Base-by-base conservation (phyloP, 2,888 invertebrate species). In the Argyra leucocephala region DNA sequence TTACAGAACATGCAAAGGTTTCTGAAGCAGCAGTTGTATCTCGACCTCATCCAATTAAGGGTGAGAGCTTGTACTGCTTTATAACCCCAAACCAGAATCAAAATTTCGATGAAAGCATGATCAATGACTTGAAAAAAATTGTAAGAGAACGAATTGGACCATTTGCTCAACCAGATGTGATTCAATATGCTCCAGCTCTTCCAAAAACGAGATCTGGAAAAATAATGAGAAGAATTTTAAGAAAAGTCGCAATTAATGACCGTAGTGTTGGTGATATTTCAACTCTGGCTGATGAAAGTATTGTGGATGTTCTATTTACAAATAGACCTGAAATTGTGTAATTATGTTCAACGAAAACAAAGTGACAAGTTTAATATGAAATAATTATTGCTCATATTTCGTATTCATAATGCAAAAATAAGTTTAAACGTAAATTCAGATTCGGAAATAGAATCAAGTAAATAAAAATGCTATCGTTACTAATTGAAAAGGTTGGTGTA, bases 161-260 rank as follows among this genome's bases (percentile, higher is more conserved):
- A 0, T 96, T 99, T 78, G 98, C 98, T 0, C 87, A 90, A 73
- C 98, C 98, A 0, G 98, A 98, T 76, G 86, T 89, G 57, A 88
- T 99, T 66, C 98, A 99, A 72, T 86, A 92, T 77, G 96, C 97
- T 0, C 93, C 96, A 0, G 91, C 89, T 0, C 82, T 99, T 69
- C 99, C 99, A 0, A 97, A 98, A 81, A 97, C 97, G 0, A 85
- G 97, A 62, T 97, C 97, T 0, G 99, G 99, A 2, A 99, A 99
- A 82, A 97, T 99, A 68, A 97, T 99, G 93, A 85, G 99, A 67
- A 85, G 99, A 69, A 90, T 99, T 66, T 82, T 99, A 68, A 85
- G 96, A 69, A 96, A 97, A 81, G 88, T 99, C 18, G 97, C 98
- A 0, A 81, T 90, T 2, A 92, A 93, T 57, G 96, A 97, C 76